phyloP scores from a whole-genome alignment of 2,797 vertebrate genomes.

The Halcyon smyrnensis region DNA sequence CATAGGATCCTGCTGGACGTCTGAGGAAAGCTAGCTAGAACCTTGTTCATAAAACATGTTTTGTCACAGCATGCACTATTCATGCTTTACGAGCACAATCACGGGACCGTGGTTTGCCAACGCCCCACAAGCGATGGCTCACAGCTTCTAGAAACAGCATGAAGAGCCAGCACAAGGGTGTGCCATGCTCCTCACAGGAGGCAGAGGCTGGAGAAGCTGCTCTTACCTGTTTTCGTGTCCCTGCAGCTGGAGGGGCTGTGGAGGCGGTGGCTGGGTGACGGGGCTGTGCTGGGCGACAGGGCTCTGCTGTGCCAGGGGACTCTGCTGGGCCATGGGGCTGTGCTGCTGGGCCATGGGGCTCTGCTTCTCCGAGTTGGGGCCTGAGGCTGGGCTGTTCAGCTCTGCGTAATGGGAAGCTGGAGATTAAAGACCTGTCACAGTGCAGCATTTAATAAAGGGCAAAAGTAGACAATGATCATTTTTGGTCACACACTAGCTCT shows the following conservation, averaged over 20 bases:
- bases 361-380: slow-evolving; percentile 94
- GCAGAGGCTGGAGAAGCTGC: not conserved
- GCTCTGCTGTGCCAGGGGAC: slow-evolving; percentile 83
- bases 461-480: not conserved
- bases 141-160: not conserved
- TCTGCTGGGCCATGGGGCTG: slow-evolving; percentile 86
- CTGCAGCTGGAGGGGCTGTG: slow-evolving; percentile 89
- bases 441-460: not conserved
- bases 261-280: slow-evolving; percentile 76
- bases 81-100: accelerated
- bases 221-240: slow-evolving; percentile 92
- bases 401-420: slow-evolving; percentile 77
- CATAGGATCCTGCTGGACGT: accelerated
- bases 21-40: not conserved
- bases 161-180: not conserved
- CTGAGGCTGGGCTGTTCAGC: slow-evolving; percentile 91
- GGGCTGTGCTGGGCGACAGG: slow-evolving; percentile 85
- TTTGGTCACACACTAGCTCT: not conserved
- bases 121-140: not conserved
- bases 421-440: slow-evolving; percentile 32
- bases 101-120: accelerated
- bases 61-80: not conserved
- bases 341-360: slow-evolving; percentile 93
- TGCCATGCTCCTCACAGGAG: not conserved
- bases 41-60: not conserved